Evolutionary conservation across 2,113 vertebrate species (phyloP).

Genomic region (Dendrocopos noguchii): DNA sequence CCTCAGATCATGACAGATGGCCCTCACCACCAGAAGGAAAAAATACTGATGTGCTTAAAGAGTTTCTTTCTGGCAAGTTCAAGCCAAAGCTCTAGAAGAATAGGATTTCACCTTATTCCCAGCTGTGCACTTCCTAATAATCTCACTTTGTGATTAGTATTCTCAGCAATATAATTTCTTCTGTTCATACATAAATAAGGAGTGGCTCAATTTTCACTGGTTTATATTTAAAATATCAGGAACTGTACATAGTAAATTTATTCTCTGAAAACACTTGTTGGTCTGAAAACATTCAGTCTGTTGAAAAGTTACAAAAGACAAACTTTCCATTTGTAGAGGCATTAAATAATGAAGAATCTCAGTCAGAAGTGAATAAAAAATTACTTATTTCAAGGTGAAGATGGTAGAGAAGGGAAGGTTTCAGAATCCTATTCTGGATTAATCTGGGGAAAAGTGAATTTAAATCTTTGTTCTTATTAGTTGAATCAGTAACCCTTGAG

Average conservation of each 20-base stretch:
- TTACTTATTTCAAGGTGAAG: neutral
- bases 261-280: neutral
- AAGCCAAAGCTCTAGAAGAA: constrained; percentile 62
- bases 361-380: neutral
- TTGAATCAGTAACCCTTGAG: neutral
- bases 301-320: neutral
- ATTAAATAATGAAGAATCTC: neutral
- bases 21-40: constrained; percentile 82
- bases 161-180: neutral
- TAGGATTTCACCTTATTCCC: neutral
- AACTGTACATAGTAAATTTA: neutral
- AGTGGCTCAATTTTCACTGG: neutral
- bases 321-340: neutral
- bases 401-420: neutral
- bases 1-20: constrained; percentile 85
- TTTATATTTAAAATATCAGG: neutral
- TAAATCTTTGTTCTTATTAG: neutral
- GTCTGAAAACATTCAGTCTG: neutral
- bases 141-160: neutral
- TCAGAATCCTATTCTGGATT: neutral
- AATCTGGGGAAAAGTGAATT: neutral
- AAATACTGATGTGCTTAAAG: constrained; percentile 77
- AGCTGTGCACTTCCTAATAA: neutral
- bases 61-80: constrained; percentile 66
- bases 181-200: neutral